Evolutionary conservation across 2,888 invertebrate species (phyloP).

Genomic region (Mesorhabditis spiculigera): DNA sequence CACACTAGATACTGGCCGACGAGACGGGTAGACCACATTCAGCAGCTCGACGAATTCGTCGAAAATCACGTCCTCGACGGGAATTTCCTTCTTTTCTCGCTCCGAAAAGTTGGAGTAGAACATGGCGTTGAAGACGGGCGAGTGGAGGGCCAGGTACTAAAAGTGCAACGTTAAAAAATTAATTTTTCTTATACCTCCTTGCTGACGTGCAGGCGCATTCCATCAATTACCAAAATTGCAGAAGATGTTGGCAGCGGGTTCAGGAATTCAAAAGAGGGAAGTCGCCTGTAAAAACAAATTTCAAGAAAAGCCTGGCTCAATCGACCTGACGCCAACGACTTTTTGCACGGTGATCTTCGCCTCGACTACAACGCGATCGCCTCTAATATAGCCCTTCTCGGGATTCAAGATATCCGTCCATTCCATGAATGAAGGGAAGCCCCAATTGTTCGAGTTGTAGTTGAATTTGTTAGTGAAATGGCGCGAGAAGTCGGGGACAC

Average conservation of each 20-base stretch:
- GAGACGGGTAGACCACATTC: slow-evolving; percentile 61
- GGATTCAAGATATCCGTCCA: slow-evolving; percentile 41
- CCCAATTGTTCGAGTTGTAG: slow-evolving; percentile 57
- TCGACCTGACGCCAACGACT: slow-evolving; percentile 43
- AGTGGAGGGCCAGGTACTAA: slow-evolving; percentile 55
- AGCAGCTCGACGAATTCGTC: slow-evolving; percentile 60
- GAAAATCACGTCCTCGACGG: slow-evolving; percentile 40
- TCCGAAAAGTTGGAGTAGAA: slow-evolving; percentile 52
- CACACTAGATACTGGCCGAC: slow-evolving; percentile 58
- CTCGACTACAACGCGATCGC: slow-evolving; percentile 48
- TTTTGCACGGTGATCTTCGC: slow-evolving; percentile 51
- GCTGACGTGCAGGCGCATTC: slow-evolving; percentile 46
- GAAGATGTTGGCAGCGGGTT: slow-evolving; percentile 32
- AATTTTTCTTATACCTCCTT: slow-evolving; percentile 33
- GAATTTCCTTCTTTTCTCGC: slow-evolving; percentile 45
- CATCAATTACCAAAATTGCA: slow-evolving; percentile 49
- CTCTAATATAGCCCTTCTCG: slow-evolving; percentile 42
- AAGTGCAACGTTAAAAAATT: slow-evolving; percentile 12
- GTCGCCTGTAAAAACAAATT: slow-evolving; percentile 23
- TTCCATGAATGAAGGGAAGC: slow-evolving; percentile 56
- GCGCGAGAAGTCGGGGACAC: slow-evolving; percentile 30
- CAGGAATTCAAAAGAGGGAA: slow-evolving; percentile 46
- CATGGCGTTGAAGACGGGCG: slow-evolving; percentile 54
- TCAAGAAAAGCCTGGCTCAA: not conserved
- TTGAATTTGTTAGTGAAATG: slow-evolving; percentile 57